Base-by-base conservation (phyloP, 2,888 invertebrate genomes). In the Ametastegia equiseti region DNA sequence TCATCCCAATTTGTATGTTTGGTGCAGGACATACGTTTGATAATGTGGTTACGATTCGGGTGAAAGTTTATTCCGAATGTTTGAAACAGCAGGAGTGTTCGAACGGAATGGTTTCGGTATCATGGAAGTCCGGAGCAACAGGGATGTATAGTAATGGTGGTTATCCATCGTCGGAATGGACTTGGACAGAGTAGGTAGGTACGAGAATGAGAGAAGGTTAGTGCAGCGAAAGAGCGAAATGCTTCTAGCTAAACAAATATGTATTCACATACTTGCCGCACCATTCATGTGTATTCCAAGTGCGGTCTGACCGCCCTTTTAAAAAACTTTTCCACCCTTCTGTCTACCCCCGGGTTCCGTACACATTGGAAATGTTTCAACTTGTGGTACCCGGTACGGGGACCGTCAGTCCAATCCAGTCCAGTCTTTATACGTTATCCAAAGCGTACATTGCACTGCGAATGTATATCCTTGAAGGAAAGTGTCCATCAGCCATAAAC, bases 221-320 rank as follows among this genome's bases (percentile, higher is more conserved):
- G 82, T 83, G 84, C 81, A 85, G 84, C 80, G 85, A 87, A 87
- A 83, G 87, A 86, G 87, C 87, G 87, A 91, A 75, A 89, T 89
- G 91, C 90, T 91, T 91, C 91, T 90, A 90, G 88, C 90, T 90
- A 89, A 91, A 90, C 90, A 91, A 91, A 91, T 91, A 91, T 91
- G 91, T 91, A 88, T 90, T 90, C 90, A 88, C 91, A 89, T 89
- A 89, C 90, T 91, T 63, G 60, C n/a, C n/a, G n/a, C 90, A 89
- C 78, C 91, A 89, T 91, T 91, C 90, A 89, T 89, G 89, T 90
- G 90, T 91, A 90, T 89, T 87, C 83, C 89, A 86, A 60, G 19
- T 78, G 60, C 42, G 60, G 78, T 78, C 42, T 36, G 33, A 36
- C 71, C 71, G 87, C 88, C 88, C 88, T 89, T 89, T 90, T 89